Evolutionary conservation across 2,888 invertebrate species (phyloP).

Genomic region (Xylota segnis): DNA sequence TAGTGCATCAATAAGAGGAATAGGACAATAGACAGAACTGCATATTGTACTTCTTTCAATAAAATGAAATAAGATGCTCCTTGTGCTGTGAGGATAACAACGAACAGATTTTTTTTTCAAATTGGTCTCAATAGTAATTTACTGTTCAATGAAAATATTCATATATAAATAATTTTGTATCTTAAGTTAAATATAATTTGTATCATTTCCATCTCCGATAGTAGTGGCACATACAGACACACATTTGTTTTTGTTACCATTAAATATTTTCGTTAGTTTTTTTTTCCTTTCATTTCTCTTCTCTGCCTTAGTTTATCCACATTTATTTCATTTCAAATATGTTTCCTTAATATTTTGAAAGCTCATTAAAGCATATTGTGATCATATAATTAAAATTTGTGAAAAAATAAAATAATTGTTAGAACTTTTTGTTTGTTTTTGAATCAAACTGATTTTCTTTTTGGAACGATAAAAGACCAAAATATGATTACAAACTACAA

Average conservation of each 20-base stretch:
- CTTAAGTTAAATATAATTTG: conserved; percentile 51
- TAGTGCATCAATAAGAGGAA: too few species aligned
- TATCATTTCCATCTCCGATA: conserved; percentile 69
- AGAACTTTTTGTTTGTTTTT: conserved; percentile 21
- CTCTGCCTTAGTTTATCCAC: conserved; percentile 22
- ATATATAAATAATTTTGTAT: conserved; percentile 14
- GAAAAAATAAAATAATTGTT: conserved; percentile 22
- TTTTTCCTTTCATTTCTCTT: conserved; percentile 8
- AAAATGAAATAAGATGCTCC: not conserved
- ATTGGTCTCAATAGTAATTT: conserved; percentile 82
- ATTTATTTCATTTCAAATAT: conserved; percentile 62
- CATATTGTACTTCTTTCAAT: not conserved
- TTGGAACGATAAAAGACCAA: conserved; percentile 62
- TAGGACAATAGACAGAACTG: too few species aligned
- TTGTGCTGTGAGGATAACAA: conserved; percentile 66
- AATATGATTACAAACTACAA: conserved; percentile 74
- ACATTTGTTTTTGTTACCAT: conserved; percentile 53
- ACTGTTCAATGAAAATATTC: conserved; percentile 47
- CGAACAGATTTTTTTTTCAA: conserved; percentile 80
- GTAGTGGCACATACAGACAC: conserved; percentile 25
- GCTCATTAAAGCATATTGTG: conserved; percentile 80
- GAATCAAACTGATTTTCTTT: conserved; percentile 35
- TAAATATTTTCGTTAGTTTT: conserved; percentile 73
- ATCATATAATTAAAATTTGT: conserved; percentile 74
- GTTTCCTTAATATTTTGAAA: conserved; percentile 71